phyloP scores from a whole-genome alignment of 2,888 invertebrate species.

The Isotomurus palustris region DNA sequence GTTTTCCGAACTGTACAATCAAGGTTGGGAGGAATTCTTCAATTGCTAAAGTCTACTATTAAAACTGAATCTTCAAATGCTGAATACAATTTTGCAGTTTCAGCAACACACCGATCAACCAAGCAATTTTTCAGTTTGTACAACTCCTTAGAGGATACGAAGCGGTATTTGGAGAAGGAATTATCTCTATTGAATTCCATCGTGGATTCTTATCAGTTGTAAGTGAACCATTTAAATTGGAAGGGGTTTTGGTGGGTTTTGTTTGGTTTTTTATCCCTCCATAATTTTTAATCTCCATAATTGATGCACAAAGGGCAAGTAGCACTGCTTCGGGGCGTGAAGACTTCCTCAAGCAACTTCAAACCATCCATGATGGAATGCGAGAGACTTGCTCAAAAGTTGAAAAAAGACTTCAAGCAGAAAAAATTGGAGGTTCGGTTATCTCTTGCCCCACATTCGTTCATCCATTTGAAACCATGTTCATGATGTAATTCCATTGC shows the following conservation, averaged over 20 bases:
- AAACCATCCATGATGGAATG: conserved; percentile 38
- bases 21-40: conserved; percentile 57
- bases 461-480: no score
- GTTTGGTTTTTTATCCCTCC: not conserved
- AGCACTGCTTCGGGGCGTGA: conserved; percentile 34
- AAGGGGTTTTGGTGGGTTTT: not conserved
- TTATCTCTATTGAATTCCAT: conserved; percentile 81
- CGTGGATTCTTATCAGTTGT: conserved; percentile 81
- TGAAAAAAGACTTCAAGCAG: conserved; percentile 34
- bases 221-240: conserved; percentile 52
- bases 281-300: conserved; percentile 1
- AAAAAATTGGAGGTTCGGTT: conserved; percentile 40
- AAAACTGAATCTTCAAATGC: not conserved
- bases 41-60: not conserved
- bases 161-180: conserved; percentile 87
- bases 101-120: conserved; percentile 91
- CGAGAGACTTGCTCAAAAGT: conserved; percentile 41
- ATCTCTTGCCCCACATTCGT: not conserved
- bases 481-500: not conserved
- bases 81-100: conserved; percentile 61
- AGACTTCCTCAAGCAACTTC: conserved; percentile 41
- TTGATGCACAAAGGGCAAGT: conserved; percentile 27
- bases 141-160: conserved; percentile 92
- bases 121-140: conserved; percentile 95
- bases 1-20: conserved; percentile 93